A percentile compares a stretch with the other conserved stretches of the same genome.
Conservation (phyloP, 2,797 vertebrate genomes). For the Adrianichthys oophorus region DNA sequence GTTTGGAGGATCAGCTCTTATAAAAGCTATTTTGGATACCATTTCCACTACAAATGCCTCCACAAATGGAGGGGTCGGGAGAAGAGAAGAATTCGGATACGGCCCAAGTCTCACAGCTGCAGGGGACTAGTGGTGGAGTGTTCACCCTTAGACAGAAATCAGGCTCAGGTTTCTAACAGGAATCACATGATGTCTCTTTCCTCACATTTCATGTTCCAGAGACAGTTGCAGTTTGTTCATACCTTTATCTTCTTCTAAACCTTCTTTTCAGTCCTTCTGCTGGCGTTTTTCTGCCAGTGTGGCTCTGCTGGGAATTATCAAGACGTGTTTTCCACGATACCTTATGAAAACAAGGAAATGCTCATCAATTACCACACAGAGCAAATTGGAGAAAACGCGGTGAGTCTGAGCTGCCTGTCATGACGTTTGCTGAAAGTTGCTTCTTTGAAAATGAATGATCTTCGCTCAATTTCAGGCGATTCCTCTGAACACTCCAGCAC, state of each 20-base stretch:
- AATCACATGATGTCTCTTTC: too few relatives aligned
- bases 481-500: background rate
- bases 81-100: too few relatives aligned
- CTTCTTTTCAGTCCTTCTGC: conserved; percentile 10
- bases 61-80: too few relatives aligned
- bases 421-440: background rate
- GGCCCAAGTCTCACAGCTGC: too few relatives aligned
- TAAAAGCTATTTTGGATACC: too few relatives aligned
- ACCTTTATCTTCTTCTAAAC: background rate
- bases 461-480: background rate
- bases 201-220: too few relatives aligned
- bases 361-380: conserved; percentile 8
- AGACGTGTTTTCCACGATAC: conserved; percentile 2
- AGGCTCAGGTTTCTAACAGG: too few relatives aligned
- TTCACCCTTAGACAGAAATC: too few relatives aligned
- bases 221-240: too few relatives aligned
- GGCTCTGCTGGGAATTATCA: conserved; percentile 1
- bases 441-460: background rate
- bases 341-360: background rate
- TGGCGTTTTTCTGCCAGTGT: conserved; percentile 1
- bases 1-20: too few relatives aligned
- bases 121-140: too few relatives aligned
- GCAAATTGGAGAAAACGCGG: conserved; percentile 3
- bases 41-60: too few relatives aligned
- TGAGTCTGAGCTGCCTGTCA: background rate